phyloP scores from a whole-genome alignment of 2,797 vertebrate genomes.

The Mus spretus region DNA sequence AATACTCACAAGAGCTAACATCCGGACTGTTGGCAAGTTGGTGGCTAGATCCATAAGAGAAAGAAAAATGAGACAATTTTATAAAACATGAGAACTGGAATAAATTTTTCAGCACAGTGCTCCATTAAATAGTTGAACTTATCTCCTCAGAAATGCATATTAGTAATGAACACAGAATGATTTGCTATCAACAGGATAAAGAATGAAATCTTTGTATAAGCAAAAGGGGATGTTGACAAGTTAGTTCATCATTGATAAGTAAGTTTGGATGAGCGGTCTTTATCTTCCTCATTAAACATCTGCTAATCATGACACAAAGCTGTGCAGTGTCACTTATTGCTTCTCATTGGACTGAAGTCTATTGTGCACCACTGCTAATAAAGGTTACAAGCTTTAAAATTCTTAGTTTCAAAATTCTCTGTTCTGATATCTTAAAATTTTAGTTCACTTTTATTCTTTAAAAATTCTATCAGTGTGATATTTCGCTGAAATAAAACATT shows the following conservation, averaged over 20 bases:
- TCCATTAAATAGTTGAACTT: slow-evolving; percentile 46
- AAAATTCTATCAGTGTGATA: background rate
- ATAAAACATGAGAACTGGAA: slow-evolving; percentile 1
- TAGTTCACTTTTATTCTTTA: slow-evolving; percentile 35
- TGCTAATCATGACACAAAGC: slow-evolving; percentile 22
- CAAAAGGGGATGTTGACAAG: slow-evolving; percentile 9
- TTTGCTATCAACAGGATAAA: slow-evolving; percentile 41
- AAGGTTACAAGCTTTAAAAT: slow-evolving; percentile 29
- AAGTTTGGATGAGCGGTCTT: slow-evolving; percentile 19
- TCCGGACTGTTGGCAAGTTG: slow-evolving; percentile 82
- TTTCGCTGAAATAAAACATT: slow-evolving; percentile 18
- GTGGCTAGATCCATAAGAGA: slow-evolving; percentile 81
- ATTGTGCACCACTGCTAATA: slow-evolving; percentile 44
- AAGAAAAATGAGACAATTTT: slow-evolving; percentile 78
- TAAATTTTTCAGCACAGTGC: slow-evolving; percentile 7
- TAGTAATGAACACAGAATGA: background rate
- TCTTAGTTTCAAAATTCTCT: slow-evolving; percentile 35
- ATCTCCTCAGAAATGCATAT: background rate
- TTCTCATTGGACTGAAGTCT: slow-evolving; percentile 41
- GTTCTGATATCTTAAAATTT: background rate
- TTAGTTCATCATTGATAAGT: slow-evolving; percentile 25
- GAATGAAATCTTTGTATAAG: background rate
- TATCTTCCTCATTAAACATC: slow-evolving; percentile 39
- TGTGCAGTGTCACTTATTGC: background rate
- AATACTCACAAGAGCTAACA: slow-evolving; percentile 84